Conservation (phyloP, 2,888 invertebrate genomes). For the Ormyrus pomaceus region DNA sequence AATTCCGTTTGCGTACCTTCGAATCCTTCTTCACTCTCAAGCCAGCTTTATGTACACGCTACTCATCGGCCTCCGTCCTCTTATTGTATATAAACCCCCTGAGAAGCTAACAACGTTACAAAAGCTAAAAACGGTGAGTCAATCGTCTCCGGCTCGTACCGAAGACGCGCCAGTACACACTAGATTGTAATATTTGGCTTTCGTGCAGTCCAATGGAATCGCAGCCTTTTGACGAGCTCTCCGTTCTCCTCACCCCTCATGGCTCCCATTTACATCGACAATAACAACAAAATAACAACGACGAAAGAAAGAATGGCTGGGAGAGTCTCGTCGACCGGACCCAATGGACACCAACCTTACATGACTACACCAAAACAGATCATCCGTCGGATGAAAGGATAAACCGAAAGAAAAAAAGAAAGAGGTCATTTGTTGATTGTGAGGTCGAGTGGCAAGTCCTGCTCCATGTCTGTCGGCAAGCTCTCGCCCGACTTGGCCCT, state of each 20-base stretch:
- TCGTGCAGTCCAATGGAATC: constrained; percentile 63
- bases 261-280: constrained; percentile 39
- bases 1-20: constrained; percentile 19
- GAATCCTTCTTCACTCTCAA: not conserved
- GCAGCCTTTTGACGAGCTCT: not conserved
- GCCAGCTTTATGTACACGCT: constrained; percentile 36
- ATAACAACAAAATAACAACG: constrained; percentile 30
- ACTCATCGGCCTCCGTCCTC: no score
- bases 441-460: constrained; percentile 75
- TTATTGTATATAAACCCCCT: constrained; percentile 34
- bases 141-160: constrained; percentile 8
- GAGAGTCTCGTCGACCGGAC: not conserved
- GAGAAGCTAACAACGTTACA: constrained; percentile 43
- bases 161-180: constrained; percentile 47
- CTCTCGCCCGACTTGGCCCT: constrained; percentile 75
- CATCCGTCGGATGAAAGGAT: not conserved
- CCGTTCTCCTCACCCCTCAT: no score
- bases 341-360: constrained; percentile 26
- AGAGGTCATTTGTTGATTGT: constrained; percentile 72
- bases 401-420: not conserved
- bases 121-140: constrained; percentile 30
- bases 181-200: constrained; percentile 69
- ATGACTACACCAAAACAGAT: constrained; percentile 42
- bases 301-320: not conserved
- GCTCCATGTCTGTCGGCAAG: constrained; percentile 71